Conservation (phyloP, 2,797 vertebrate genomes). For the Ataeniobius toweri region DNA sequence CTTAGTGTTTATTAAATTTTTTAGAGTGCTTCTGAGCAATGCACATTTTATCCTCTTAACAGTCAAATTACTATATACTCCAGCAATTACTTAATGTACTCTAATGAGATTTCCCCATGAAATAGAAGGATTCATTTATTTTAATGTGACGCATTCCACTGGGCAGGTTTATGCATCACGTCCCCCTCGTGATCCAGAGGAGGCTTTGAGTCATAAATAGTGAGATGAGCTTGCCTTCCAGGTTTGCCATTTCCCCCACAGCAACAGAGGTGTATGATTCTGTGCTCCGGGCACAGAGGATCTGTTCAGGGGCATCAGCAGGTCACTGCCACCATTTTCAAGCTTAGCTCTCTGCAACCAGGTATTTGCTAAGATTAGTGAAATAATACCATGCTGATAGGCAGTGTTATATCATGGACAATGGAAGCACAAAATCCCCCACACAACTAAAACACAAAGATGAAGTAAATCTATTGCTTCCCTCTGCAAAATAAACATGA, state of each 20-base stretch:
- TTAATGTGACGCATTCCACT: slow-evolving; percentile 79
- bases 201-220: slow-evolving; percentile 76
- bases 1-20: slow-evolving; percentile 83
- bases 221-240: slow-evolving; percentile 56
- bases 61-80: slow-evolving; percentile 87
- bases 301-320: slow-evolving; percentile 44
- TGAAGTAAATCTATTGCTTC: slow-evolving; percentile 3
- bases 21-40: slow-evolving; percentile 85
- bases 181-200: slow-evolving; percentile 50
- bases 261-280: slow-evolving; percentile 52
- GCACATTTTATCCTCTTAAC: slow-evolving; percentile 86
- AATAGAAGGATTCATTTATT: slow-evolving; percentile 86
- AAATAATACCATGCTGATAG: slow-evolving; percentile 48
- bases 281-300: slow-evolving; percentile 49
- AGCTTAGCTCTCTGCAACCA: slow-evolving; percentile 38
- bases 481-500: not conserved
- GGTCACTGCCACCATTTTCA: slow-evolving; percentile 55
- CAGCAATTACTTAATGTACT: slow-evolving; percentile 87
- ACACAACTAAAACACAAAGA: slow-evolving; percentile 15
- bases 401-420: slow-evolving; percentile 16
- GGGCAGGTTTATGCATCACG: slow-evolving; percentile 71
- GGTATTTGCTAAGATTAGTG: slow-evolving; percentile 55
- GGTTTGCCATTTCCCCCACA: slow-evolving; percentile 49
- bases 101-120: slow-evolving; percentile 85
- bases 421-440: slow-evolving; percentile 15